Conservation (phyloP, 2,888 invertebrate genomes). For the Caenorhabditis becei region DNA sequence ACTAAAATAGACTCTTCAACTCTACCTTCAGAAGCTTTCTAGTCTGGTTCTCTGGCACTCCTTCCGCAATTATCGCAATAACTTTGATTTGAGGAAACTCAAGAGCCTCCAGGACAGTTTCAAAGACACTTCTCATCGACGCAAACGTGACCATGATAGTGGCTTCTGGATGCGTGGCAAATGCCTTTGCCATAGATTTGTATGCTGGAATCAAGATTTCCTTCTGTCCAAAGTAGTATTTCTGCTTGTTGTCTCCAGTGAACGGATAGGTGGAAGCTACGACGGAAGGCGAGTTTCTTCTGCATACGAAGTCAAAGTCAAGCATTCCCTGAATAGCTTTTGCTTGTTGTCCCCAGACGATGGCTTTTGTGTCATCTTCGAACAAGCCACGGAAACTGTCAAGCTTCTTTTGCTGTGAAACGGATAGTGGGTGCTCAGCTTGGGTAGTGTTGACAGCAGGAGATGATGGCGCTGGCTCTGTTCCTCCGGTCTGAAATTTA, state of each 20-base stretch:
- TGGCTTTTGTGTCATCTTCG: constrained; percentile 85
- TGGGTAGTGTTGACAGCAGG: constrained; percentile 21
- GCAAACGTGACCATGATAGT: constrained; percentile 97
- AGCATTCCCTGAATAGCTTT: constrained; percentile 96
- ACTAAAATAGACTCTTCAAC: background rate
- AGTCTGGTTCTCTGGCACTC: constrained; percentile 99
- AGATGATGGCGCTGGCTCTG: constrained; percentile 56
- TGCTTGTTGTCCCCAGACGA: constrained; percentile 99
- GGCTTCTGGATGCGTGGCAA: constrained; percentile 94
- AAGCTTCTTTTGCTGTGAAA: constrained; percentile 22
- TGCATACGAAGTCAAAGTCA: constrained; percentile 95
- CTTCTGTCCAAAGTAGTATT: constrained; percentile 99
- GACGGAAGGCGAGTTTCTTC: constrained; percentile 89
- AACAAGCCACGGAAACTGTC: constrained; percentile 68
- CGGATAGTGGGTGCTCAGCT: constrained; percentile 19
- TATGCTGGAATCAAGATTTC: constrained; percentile 86
- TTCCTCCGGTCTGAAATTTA: constrained; percentile 66
- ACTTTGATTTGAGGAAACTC: constrained; percentile 90
- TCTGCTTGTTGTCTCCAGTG: constrained; percentile 96
- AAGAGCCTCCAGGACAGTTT: constrained; percentile 95
- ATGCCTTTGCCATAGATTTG: constrained; percentile 96
- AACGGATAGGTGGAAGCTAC: constrained; percentile 98
- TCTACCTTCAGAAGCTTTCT: constrained; percentile 88
- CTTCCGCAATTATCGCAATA: constrained; percentile 98
- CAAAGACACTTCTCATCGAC: constrained; percentile 96